phyloP scores from a whole-genome alignment of 2,888 invertebrate species.

The Chrysodeixis includens region DNA sequence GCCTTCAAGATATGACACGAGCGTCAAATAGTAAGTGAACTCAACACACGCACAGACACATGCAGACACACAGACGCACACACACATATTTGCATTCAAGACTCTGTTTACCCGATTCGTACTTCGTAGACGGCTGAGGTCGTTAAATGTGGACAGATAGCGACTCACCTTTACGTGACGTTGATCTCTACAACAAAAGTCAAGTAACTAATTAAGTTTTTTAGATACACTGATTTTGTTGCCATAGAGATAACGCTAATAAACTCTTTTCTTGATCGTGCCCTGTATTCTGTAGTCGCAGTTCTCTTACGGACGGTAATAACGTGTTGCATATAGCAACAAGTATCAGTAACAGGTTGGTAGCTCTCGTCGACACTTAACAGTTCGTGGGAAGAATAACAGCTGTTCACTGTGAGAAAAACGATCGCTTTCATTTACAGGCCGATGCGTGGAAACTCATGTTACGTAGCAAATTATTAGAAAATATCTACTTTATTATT shows the following conservation, averaged over 20 bases:
- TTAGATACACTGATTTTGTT: neutral
- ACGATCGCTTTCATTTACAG: slow-evolving; percentile 27
- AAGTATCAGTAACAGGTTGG: slow-evolving; percentile 47
- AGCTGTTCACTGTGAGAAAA: slow-evolving; percentile 32
- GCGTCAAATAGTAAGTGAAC: slow-evolving; percentile 28
- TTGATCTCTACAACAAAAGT: slow-evolving; percentile 15
- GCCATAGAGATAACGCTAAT: too few species aligned
- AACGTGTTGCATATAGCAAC: slow-evolving; percentile 40
- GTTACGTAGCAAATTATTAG: neutral
- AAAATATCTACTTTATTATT: neutral
- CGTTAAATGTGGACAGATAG: slow-evolving; percentile 30
- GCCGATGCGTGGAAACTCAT: slow-evolving; percentile 24
- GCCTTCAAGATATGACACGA: slow-evolving; percentile 48
- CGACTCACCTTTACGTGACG: slow-evolving; percentile 19
- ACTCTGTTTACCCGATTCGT: slow-evolving; percentile 25
- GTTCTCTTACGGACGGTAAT: slow-evolving; percentile 6
- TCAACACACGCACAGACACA: slow-evolving; percentile 9
- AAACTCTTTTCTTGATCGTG: neutral
- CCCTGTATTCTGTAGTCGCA: neutral
- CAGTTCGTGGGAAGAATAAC: slow-evolving; percentile 41
- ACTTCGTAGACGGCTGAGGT: slow-evolving; percentile 39
- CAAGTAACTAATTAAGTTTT: neutral
- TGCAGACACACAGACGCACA: slow-evolving; percentile 15
- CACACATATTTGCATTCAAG: neutral
- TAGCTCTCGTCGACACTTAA: slow-evolving; percentile 26